These are phyloP conservation scores for Priocnemis perturbator DNA, from an alignment of 2,888 invertebrate genomes.

Conservation along the genomic window DNA sequence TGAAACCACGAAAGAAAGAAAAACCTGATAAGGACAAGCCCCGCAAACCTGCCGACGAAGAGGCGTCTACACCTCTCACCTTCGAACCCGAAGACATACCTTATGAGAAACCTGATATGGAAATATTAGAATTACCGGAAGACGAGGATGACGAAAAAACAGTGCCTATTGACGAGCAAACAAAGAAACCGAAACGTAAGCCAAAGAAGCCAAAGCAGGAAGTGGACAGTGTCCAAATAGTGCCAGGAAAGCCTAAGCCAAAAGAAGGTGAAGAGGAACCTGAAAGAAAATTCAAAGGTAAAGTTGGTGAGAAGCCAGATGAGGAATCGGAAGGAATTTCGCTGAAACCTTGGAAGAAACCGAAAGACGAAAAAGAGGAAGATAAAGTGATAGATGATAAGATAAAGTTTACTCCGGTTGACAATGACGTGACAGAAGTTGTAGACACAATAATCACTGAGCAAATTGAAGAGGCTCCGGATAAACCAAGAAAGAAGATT, in stretches of 20 bases:
- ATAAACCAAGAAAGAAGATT: slow-evolving; percentile 59
- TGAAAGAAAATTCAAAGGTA: slow-evolving; percentile 71
- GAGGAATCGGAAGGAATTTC: slow-evolving; percentile 72
- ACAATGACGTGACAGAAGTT: slow-evolving; percentile 36
- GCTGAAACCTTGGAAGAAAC: slow-evolving; percentile 59
- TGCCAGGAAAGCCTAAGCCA: slow-evolving; percentile 62
- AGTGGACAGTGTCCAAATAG: slow-evolving; percentile 58
- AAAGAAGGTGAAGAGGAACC: slow-evolving; percentile 72
- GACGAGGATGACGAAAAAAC: slow-evolving; percentile 64
- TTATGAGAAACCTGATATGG: slow-evolving; percentile 64
- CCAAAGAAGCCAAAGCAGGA: slow-evolving; percentile 61
- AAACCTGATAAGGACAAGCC: slow-evolving; percentile 62
- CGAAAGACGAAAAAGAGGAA: slow-evolving; percentile 38
- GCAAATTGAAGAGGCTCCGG: slow-evolving; percentile 52
- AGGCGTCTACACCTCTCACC: slow-evolving; percentile 68
- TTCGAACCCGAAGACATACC: slow-evolving; percentile 74
- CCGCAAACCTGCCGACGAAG: slow-evolving; percentile 49
- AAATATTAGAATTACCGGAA: slow-evolving; percentile 65
- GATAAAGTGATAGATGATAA: slow-evolving; percentile 1
- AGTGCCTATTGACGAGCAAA: slow-evolving; percentile 55
- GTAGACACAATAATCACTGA: slow-evolving; percentile 46
- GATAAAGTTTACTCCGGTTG: slow-evolving; percentile 35
- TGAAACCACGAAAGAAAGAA: slow-evolving; percentile 59
- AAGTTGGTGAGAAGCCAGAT: slow-evolving; percentile 58
- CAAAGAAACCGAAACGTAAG: slow-evolving; percentile 56